Percentiles rank a stretch among this genome's conserved stretches.
These are phyloP conservation scores for Pogoniulus pusillus DNA, from an alignment of 2,797 vertebrate genomes.

Conservation along the genomic window DNA sequence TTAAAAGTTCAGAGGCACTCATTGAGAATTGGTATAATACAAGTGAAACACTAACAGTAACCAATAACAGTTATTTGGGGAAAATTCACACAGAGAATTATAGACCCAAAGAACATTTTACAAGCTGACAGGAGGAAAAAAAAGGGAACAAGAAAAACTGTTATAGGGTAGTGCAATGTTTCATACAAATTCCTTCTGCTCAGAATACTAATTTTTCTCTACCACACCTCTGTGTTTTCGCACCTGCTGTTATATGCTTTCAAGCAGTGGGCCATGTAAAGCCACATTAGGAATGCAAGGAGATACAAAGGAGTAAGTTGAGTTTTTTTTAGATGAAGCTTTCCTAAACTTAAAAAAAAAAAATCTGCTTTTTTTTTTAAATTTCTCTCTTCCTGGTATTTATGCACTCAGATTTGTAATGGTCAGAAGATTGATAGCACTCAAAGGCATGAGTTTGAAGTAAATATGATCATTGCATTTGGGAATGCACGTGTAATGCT, in stretches of 20 bases:
- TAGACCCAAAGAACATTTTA: background rate
- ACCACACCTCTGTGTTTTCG: background rate
- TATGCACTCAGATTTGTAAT: background rate
- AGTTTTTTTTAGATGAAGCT: background rate
- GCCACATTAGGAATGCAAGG: background rate
- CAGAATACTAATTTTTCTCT: constrained; percentile 17
- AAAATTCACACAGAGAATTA: constrained; percentile 28
- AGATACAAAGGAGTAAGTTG: background rate
- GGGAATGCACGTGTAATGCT: background rate
- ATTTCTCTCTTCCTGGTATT: background rate
- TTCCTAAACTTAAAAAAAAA: background rate
- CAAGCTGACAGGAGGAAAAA: background rate
- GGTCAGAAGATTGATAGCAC: background rate
- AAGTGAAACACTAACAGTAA: constrained; percentile 33
- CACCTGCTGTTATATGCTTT: background rate
- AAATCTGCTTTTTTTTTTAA: background rate
- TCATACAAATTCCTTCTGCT: constrained; percentile 14
- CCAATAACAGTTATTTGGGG: constrained; percentile 10
- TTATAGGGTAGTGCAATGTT: background rate
- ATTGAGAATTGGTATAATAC: background rate
- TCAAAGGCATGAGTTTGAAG: background rate
- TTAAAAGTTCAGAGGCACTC: constrained; percentile 34
- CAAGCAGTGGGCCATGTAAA: background rate
- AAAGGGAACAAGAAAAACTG: background rate
- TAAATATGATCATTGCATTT: background rate